Conservation (phyloP, 2,113 vertebrate species). For the Bubo blakistoni region DNA sequence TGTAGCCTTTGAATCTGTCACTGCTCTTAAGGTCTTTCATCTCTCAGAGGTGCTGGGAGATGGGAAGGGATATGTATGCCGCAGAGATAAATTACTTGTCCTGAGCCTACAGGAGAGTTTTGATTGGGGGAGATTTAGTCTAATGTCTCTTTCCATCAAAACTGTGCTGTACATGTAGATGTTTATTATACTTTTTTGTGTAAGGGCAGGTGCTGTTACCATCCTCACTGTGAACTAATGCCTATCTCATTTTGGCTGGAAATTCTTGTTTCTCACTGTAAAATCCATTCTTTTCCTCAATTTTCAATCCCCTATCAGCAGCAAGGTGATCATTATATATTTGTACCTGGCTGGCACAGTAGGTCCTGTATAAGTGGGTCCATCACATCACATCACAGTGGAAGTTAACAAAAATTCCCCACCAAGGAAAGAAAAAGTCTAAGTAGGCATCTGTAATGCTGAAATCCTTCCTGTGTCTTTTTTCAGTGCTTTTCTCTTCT, state of each 20-base stretch:
- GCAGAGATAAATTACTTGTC: background rate
- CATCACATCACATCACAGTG: background rate
- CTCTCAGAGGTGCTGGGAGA: background rate
- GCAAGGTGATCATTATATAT: background rate
- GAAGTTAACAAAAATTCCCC: background rate
- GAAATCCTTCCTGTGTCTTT: background rate
- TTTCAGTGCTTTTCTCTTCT: background rate
- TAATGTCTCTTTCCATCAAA: background rate
- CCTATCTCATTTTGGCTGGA: background rate
- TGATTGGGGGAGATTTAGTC: background rate
- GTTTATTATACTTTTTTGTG: background rate
- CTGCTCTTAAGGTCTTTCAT: background rate
- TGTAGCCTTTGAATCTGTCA: background rate
- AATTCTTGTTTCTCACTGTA: background rate
- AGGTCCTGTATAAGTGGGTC: background rate
- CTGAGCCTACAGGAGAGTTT: background rate
- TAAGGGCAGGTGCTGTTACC: background rate
- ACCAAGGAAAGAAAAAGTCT: background rate
- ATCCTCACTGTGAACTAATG: background rate
- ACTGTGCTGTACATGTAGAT: background rate
- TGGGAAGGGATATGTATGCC: background rate
- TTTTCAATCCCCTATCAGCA: background rate
- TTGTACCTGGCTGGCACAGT: background rate
- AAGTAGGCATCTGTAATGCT: background rate
- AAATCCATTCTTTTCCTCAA: background rate